Evolutionary conservation across 2,888 invertebrate genomes (phyloP), one percentile per base, ranked within the genome.

Genomic region (Himalopsyche japonica): DNA sequence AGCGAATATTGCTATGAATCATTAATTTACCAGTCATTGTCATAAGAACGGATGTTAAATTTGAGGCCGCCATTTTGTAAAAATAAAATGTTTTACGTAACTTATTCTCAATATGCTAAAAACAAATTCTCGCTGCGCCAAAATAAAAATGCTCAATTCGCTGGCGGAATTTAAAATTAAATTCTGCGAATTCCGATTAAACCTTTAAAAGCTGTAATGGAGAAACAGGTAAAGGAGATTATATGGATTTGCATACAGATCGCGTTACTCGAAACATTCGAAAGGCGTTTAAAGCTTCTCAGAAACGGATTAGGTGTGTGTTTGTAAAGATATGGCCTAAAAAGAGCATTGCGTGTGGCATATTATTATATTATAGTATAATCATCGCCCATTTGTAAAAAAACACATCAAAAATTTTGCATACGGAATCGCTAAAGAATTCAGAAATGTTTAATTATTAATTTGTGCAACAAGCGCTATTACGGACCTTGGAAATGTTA

Each of bases 231-330:
- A 70, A 80, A 57, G 79, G n/a, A 79, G 83, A 83, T 82, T 82
- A 37, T 24, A 48, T 37, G 64, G 82, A 82, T 83, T 83, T 83
- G 80, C 83, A 83, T 80, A 80, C 76, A 80, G 43, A 76, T 83
- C 81, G 81, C 81, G 81, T 81, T 81, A 81, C 70, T n/a, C 37
- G 76, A 34, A 80, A 30, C 34, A 8, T 34, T 76, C 32, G 76
- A 76, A n/a, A 76, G 34, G 76, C 76, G 76, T 76, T 76, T 32
- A 32, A 34, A 76, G 76, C 76, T 76, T 76, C 76, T 32, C 76
- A 34, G 76, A 76, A 76, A 76, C 76, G 76, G 32, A 76, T 34
- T 57, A 57, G 20, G 24, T 24, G 57, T 57, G 24, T 24, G 57
- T 57, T 57, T 57, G 20, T 57, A 57, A 57, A 57, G 57, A 20